These are phyloP conservation scores for Harpalus rufipes DNA, from an alignment of 2,888 invertebrate species.

Conservation along the genomic window DNA sequence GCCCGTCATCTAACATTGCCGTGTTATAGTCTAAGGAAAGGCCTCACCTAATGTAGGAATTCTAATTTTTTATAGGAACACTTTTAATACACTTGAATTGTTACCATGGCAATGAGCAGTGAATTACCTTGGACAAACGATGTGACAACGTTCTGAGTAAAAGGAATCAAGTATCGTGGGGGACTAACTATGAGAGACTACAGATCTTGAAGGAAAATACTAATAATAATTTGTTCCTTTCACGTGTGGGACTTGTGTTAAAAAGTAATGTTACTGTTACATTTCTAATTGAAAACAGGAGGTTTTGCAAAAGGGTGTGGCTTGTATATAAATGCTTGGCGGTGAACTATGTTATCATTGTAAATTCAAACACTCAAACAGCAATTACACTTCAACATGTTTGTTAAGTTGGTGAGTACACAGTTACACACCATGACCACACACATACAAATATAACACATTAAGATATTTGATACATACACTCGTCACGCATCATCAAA, in stretches of 20 bases:
- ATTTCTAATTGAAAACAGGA: conserved; percentile 74
- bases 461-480: conserved; percentile 33
- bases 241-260: conserved; percentile 76
- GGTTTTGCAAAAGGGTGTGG: conserved; percentile 74
- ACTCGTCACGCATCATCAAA: conserved; percentile 42
- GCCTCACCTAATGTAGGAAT: conserved; percentile 76
- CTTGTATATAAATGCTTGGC: conserved; percentile 73
- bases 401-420: conserved; percentile 77
- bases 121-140: conserved; percentile 74
- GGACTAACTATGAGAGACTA: conserved; percentile 17
- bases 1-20: conserved; percentile 15
- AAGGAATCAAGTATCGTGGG: conserved; percentile 70
- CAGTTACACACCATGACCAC: conserved; percentile 1
- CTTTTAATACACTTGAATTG: conserved; percentile 74
- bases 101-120: conserved; percentile 76
- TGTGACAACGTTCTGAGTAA: conserved; percentile 73
- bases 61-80: conserved; percentile 72
- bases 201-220: conserved; percentile 66
- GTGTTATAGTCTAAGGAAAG: conserved; percentile 72
- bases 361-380: conserved; percentile 63
- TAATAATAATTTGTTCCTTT: conserved; percentile 73
- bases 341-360: conserved; percentile 57
- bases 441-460: conserved; percentile 35
- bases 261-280: conserved; percentile 74
- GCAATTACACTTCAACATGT: conserved; percentile 74